phyloP scores from a whole-genome alignment of 2,113 vertebrate species.

The Aptenodytes forsteri region DNA sequence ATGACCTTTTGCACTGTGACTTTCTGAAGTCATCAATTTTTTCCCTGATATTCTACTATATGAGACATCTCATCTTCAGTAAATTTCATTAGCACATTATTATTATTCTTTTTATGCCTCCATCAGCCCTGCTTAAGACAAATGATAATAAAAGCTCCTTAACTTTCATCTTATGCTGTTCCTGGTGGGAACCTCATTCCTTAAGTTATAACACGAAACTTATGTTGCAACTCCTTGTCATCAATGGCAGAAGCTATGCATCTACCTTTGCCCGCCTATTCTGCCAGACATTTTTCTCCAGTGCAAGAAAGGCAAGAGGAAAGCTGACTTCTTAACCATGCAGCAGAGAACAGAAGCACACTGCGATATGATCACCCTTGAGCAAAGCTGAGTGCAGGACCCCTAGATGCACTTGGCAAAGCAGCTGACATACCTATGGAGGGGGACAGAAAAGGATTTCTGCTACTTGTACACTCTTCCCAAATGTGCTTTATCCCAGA shows the following conservation, averaged over 20 bases:
- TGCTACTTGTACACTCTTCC: background rate
- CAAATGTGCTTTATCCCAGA: background rate
- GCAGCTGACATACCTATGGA: background rate
- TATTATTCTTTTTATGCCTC: background rate
- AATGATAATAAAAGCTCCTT: background rate
- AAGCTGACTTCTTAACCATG: background rate
- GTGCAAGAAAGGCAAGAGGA: background rate
- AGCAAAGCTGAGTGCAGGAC: background rate
- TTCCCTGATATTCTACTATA: background rate
- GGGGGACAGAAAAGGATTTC: background rate
- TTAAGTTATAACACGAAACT: background rate
- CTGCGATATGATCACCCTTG: fast-evolving
- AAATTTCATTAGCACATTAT: background rate
- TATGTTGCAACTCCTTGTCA: background rate
- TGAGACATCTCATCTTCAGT: background rate
- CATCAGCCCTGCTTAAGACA: background rate
- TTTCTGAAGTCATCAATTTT: background rate
- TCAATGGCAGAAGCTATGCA: background rate
- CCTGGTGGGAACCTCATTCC: background rate
- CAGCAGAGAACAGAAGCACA: background rate
- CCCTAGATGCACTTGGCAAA: background rate
- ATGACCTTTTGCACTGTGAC: background rate
- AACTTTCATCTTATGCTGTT: background rate
- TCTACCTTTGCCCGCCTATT: background rate
- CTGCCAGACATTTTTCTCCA: background rate